Evolutionary conservation across 1,140 invertebrate genomes (phyloP).

Genomic region (Rhagoletis pomonella): DNA sequence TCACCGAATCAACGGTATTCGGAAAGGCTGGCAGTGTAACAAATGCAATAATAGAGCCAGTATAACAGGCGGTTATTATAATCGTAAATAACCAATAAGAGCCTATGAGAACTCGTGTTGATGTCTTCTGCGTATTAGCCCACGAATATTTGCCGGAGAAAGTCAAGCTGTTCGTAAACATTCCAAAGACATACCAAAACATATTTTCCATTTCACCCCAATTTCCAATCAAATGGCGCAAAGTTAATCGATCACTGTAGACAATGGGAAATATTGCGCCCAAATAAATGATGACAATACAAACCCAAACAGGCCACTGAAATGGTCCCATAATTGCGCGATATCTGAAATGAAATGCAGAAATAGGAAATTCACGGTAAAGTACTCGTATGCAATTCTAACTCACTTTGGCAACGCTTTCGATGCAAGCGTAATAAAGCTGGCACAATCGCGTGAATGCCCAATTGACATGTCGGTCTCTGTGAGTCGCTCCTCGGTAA

Average conservation of each 20-base stretch:
- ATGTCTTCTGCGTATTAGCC: constrained; percentile 80
- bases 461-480: constrained; percentile 78
- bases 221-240: constrained; percentile 79
- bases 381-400: not conserved
- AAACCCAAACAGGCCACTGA: constrained; percentile 84
- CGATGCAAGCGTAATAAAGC: constrained; percentile 83
- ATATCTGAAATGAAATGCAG: constrained; percentile 76
- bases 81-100: constrained; percentile 88
- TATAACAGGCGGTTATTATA: constrained; percentile 86
- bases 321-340: constrained; percentile 88
- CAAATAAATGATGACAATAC: constrained; percentile 81
- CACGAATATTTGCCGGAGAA: constrained; percentile 81
- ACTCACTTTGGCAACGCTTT: constrained; percentile 82
- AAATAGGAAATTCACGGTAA: not conserved
- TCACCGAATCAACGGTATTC: constrained; percentile 79
- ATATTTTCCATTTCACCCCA: constrained; percentile 83
- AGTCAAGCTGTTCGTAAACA: constrained; percentile 86
- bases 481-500: constrained; percentile 76
- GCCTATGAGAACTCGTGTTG: constrained; percentile 82
- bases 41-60: constrained; percentile 86
- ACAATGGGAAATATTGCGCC: constrained; percentile 82
- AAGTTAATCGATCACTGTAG: constrained; percentile 80
- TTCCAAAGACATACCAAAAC: constrained; percentile 88
- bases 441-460: constrained; percentile 83
- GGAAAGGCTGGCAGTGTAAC: constrained; percentile 84